Evolutionary conservation across 1,140 invertebrate species (phyloP).

Genomic region (Drosophila equinoxialis): DNA sequence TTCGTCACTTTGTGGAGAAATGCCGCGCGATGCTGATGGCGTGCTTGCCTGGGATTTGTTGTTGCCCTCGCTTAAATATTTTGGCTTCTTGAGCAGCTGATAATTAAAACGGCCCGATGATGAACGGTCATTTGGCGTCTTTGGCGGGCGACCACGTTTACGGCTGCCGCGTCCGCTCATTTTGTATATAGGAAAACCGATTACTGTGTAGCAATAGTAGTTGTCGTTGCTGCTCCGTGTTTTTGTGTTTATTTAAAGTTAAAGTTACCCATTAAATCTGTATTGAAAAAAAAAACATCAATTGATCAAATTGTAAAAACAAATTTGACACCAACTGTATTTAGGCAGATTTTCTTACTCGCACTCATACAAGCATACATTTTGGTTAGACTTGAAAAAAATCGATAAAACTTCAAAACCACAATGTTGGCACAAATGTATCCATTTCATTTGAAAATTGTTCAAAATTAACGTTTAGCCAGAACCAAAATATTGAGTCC

Average conservation of each 20-base stretch:
- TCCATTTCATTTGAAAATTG: slow-evolving; percentile 21
- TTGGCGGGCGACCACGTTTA: slow-evolving; percentile 94
- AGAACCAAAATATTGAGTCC: background rate
- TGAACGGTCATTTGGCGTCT: slow-evolving; percentile 92
- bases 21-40: slow-evolving; percentile 88
- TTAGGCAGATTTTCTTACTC: slow-evolving; percentile 13
- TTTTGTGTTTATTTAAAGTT: slow-evolving; percentile 10
- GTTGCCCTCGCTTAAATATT: slow-evolving; percentile 90
- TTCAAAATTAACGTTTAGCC: slow-evolving; percentile 29
- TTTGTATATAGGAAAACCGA: slow-evolving; percentile 20
- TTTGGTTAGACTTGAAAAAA: slow-evolving; percentile 39
- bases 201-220: slow-evolving; percentile 17
- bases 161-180: slow-evolving; percentile 88
- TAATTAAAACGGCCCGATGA: slow-evolving; percentile 92
- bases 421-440: background rate
- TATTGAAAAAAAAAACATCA: slow-evolving; percentile 43
- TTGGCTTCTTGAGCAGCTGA: slow-evolving; percentile 95
- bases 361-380: slow-evolving; percentile 17
- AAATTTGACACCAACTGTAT: slow-evolving; percentile 18
- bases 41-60: slow-evolving; percentile 87
- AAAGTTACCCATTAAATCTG: slow-evolving; percentile 13
- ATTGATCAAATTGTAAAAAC: slow-evolving; percentile 34
- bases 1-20: slow-evolving; percentile 89
- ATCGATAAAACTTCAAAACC: slow-evolving; percentile 51
- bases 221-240: slow-evolving; percentile 8